Percentiles rank a stretch among this genome's conserved stretches.
Evolutionary conservation across 2,113 vertebrate genomes (phyloP).

Genomic region (Sigmodon hispidus): DNA sequence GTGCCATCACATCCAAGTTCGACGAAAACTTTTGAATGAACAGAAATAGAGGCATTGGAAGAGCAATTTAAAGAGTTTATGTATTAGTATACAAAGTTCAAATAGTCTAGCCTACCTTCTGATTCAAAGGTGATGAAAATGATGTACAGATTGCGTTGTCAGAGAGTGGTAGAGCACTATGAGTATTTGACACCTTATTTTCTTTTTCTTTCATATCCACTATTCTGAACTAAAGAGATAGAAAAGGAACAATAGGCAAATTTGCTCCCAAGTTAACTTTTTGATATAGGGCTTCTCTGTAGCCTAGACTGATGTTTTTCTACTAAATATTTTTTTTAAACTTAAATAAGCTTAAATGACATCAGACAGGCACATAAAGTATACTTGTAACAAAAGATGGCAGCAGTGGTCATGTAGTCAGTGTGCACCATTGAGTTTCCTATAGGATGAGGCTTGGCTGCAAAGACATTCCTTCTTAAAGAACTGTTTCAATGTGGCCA

Average conservation of each 20-base stretch:
- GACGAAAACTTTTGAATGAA: neutral
- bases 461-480: constrained; percentile 18
- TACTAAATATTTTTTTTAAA: constrained; percentile 4
- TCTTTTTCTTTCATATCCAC: neutral
- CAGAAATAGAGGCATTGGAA: neutral
- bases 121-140: neutral
- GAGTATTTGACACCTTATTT: neutral
- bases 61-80: neutral
- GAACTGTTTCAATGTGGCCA: constrained; percentile 16
- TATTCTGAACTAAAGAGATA: neutral
- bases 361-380: neutral
- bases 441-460: neutral
- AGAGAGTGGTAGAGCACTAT: neutral
- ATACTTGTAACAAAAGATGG: neutral
- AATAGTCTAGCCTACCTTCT: neutral
- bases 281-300: neutral
- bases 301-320: neutral
- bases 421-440: neutral
- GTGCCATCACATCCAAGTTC: neutral
- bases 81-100: constrained; percentile 27
- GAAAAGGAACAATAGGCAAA: neutral
- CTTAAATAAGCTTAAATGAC: neutral
- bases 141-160: neutral
- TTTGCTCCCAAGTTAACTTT: neutral
- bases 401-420: neutral